Evolutionary conservation across 2,888 invertebrate species (phyloP).

Genomic region (Eupithecia inturbata): DNA sequence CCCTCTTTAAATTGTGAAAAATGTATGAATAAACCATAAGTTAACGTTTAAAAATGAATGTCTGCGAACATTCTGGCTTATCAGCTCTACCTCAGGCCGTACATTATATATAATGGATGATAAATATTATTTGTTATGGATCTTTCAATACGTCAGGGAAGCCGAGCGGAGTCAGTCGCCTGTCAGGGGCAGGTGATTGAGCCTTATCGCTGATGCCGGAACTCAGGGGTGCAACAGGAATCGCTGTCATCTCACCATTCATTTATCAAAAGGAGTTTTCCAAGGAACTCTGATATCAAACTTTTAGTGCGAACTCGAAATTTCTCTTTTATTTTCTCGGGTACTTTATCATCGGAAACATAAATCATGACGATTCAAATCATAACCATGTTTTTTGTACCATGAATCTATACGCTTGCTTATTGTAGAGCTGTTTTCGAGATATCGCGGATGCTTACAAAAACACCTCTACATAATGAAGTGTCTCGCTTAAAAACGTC

Average conservation of each 20-base stretch:
- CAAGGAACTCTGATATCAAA: conserved; percentile 46
- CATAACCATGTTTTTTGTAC: conserved; percentile 9
- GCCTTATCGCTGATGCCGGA: conserved; percentile 64
- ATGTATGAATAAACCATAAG: not conserved
- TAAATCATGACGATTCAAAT: conserved; percentile 27
- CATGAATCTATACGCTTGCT: not conserved
- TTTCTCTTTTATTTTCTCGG: conserved; percentile 26
- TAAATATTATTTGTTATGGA: conserved; percentile 62
- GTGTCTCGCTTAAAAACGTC: conserved; percentile 18
- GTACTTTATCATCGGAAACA: conserved; percentile 21
- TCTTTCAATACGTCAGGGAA: conserved; percentile 55
- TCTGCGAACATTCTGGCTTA: conserved; percentile 49
- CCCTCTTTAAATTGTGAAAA: not conserved
- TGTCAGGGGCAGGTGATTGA: conserved; percentile 74
- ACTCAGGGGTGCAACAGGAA: conserved; percentile 65
- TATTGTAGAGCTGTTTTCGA: not conserved
- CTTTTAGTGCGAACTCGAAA: conserved; percentile 30
- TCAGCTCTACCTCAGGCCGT: conserved; percentile 57
- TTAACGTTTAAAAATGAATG: conserved; percentile 34
- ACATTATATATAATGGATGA: conserved; percentile 61
- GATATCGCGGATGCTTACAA: not conserved
- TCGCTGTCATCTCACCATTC: conserved; percentile 63
- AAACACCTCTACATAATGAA: conserved; percentile 16
- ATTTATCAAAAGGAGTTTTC: conserved; percentile 64
- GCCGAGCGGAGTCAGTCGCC: conserved; percentile 54